Evolutionary conservation across 1,140 invertebrate genomes (phyloP), one percentile per base, ranked within the genome.

Genomic region (Drosophila sproati): DNA sequence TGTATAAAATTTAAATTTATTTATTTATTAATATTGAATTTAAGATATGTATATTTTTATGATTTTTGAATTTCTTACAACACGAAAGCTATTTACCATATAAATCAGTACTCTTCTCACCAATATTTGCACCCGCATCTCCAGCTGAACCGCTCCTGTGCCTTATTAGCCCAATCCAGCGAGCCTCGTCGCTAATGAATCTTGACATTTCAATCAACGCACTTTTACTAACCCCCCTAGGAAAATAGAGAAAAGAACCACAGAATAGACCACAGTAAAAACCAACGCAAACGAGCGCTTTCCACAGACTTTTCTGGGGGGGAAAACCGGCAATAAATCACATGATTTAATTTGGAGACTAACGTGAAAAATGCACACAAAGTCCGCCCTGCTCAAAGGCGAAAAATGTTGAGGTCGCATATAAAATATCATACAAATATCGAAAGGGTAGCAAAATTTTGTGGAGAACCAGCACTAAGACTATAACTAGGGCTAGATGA

Each of bases 121-220:
- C 20, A 20, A 20, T 20, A 20, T 20, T n/a, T 6, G 10, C 8
- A 55, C 55, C 59, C 67, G 67, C 52, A 50, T 51, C n/a, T 48
- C n/a, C 1, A 5, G 35, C 31, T 52, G 59, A 75, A 57, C 67
- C 67, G 72, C 66, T 62, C 67, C 66, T 75, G 71, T 61, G 41
- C 37, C 7, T 4, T 6, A 12, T 2, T 10, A 48, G 39, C 32
- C 55, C 56, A 69, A 69, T 61, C 66, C 61, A 66, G 50, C 61
- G 50, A 51, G 67, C 51, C 64, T 37, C 54, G 28, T 61, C 32
- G 57, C 83, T 89, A 88, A 88, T 88, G 80, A 88, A 88, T 88
- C 77, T 79, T 89, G 83, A 88, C 83, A 88, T 83, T 87, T 88
- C 77, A 88, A 88, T 88, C 80, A 83, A 68, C 78, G 63, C 35